A percentile compares a stretch with the other conserved stretches of the same genome.
These are phyloP conservation scores for Antennarius striatus DNA, from an alignment of 2,113 vertebrate species.

Conservation along the genomic window DNA sequence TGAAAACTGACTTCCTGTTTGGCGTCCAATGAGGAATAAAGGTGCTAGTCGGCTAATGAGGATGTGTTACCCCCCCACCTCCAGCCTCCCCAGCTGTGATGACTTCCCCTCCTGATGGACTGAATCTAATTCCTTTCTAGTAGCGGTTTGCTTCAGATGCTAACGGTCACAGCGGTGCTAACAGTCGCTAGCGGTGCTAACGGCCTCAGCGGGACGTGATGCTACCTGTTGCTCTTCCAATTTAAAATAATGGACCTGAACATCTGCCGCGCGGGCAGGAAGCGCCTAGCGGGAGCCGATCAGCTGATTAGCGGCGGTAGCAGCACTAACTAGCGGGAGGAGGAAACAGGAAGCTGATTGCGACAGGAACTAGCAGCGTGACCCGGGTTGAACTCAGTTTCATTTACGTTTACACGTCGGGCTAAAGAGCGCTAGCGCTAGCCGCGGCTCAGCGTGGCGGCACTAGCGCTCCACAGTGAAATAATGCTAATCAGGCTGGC, in stretches of 20 bases:
- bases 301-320: background rate
- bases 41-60: too few species aligned
- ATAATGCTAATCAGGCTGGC: constrained; percentile 54
- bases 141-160: too few species aligned
- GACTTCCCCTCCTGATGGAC: too few species aligned
- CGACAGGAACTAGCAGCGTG: background rate
- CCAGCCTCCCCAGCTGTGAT: too few species aligned
- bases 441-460: constrained; percentile 13
- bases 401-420: too few species aligned
- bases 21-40: too few species aligned
- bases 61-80: too few species aligned
- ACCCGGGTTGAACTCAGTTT: background rate
- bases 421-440: too few species aligned
- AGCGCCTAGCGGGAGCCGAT: background rate
- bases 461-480: constrained; percentile 14
- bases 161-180: too few species aligned
- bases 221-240: background rate
- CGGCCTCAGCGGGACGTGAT: background rate
- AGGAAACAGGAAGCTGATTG: background rate
- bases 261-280: background rate
- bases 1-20: too few species aligned
- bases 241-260: constrained; percentile 1
- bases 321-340: too few species aligned
- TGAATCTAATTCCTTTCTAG: too few species aligned
- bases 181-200: background rate